A percentile compares a stretch with the other conserved stretches of the same genome.
phyloP scores from a whole-genome alignment of 2,888 invertebrate genomes.

The Cheilosia scutellata region DNA sequence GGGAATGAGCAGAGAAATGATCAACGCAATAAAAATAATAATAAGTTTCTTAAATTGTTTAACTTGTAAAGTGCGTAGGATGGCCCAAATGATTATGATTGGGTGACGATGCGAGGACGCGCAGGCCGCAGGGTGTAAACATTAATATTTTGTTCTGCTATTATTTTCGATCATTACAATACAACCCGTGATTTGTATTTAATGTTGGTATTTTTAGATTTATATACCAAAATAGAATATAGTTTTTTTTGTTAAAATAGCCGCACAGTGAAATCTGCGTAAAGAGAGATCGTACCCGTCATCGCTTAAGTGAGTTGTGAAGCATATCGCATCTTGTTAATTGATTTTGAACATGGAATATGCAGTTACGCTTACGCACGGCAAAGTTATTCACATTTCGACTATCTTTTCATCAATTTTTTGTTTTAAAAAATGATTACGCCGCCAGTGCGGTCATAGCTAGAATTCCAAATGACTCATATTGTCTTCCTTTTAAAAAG shows the following conservation, averaged over 20 bases:
- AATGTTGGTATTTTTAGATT: slow-evolving; percentile 66
- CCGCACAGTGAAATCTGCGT: slow-evolving; percentile 59
- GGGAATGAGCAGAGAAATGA: slow-evolving; percentile 40
- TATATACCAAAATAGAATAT: slow-evolving; percentile 65
- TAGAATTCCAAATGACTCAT: slow-evolving; percentile 38
- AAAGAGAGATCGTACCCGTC: slow-evolving; percentile 41
- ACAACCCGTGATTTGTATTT: slow-evolving; percentile 72
- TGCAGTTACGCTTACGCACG: slow-evolving; percentile 22
- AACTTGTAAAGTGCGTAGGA: slow-evolving; percentile 62
- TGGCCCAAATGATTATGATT: slow-evolving; percentile 30
- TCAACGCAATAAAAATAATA: slow-evolving; percentile 46
- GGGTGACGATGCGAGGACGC: slow-evolving; percentile 49
- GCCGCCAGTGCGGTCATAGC: slow-evolving; percentile 14
- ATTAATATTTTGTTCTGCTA: slow-evolving; percentile 39
- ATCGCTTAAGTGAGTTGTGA: slow-evolving; percentile 28
- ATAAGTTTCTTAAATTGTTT: slow-evolving; percentile 52
- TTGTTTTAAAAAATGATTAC: slow-evolving; percentile 25
- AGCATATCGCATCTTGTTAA: slow-evolving; percentile 46
- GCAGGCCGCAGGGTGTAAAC: slow-evolving; percentile 71
- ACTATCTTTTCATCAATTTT: neutral
- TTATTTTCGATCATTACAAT: slow-evolving; percentile 55
- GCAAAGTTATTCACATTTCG: slow-evolving; percentile 24
- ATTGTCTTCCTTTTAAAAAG: slow-evolving; percentile 23
- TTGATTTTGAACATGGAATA: slow-evolving; percentile 18
- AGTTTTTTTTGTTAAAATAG: slow-evolving; percentile 58